Conservation (phyloP, 2,113 vertebrate species). For the Lates calcarifer region DNA sequence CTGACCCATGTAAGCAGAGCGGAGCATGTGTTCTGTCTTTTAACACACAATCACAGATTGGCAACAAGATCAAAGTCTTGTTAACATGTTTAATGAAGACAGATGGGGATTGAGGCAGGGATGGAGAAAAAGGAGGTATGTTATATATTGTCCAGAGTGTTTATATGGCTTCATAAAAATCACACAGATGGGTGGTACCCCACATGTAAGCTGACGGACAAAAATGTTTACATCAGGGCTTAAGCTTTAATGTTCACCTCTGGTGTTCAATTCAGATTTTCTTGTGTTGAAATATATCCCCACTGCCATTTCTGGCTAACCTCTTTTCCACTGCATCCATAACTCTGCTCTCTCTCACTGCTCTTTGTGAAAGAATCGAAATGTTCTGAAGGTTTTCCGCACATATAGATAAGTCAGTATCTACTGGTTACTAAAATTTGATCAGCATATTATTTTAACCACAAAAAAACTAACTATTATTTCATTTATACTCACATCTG, state of each 20-base stretch:
- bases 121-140: slow-evolving; percentile 30
- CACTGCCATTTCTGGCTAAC: not conserved
- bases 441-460: too few relatives aligned
- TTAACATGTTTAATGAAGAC: slow-evolving; percentile 67
- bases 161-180: slow-evolving; percentile 49
- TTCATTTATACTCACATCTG: not conserved
- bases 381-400: not conserved
- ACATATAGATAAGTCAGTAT: not conserved
- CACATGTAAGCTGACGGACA: slow-evolving; percentile 23
- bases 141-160: slow-evolving; percentile 41
- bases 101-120: slow-evolving; percentile 53
- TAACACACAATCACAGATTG: slow-evolving; percentile 72
- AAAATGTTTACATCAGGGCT: slow-evolving; percentile 36
- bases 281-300: not conserved
- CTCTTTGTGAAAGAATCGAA: not conserved
- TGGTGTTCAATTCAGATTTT: slow-evolving; percentile 19
- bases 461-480: not conserved
- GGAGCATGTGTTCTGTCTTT: slow-evolving; percentile 67
- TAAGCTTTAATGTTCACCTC: slow-evolving; percentile 27
- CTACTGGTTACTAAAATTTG: too few relatives aligned
- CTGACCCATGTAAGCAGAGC: slow-evolving; percentile 51
- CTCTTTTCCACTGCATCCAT: not conserved
- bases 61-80: slow-evolving; percentile 68
- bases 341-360: not conserved
- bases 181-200: slow-evolving; percentile 41